A percentile compares a stretch with the other conserved stretches of the same genome.
Conservation (phyloP, 2,797 vertebrate genomes). For the Tympanoctomys barrerae region DNA sequence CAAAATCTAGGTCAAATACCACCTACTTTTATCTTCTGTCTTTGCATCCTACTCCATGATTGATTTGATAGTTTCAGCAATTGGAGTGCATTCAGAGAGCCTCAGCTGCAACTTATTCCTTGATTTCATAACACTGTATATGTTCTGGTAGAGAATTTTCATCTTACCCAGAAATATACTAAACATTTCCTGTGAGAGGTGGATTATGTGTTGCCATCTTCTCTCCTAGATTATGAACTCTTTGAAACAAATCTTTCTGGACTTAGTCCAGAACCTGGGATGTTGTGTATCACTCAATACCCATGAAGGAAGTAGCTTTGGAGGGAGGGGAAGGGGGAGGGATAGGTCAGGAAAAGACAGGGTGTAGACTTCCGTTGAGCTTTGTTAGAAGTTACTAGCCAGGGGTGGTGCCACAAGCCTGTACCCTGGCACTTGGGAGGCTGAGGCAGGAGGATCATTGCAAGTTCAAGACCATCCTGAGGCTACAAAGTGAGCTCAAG, state of each 20-base stretch:
- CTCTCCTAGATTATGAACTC: neutral
- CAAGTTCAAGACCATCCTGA: too few species aligned
- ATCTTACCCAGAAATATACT: neutral
- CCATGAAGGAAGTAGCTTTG: neutral
- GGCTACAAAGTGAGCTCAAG: too few species aligned
- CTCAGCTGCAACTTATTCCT: neutral
- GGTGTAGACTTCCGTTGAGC: neutral
- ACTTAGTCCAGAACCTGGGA: neutral
- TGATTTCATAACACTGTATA: neutral
- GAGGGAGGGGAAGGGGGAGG: neutral
- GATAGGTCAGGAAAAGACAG: neutral
- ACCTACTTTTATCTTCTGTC: neutral
- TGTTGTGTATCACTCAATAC: neutral
- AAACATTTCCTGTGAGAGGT: neutral
- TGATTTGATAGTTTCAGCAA: neutral
- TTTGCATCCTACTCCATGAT: neutral
- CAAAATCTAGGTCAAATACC: conserved; percentile 59
- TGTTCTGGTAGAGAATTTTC: neutral
- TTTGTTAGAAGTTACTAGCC: neutral
- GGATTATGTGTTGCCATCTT: neutral
- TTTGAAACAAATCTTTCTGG: neutral
- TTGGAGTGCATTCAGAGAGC: neutral
- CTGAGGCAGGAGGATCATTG: neutral
- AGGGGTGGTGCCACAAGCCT: neutral
- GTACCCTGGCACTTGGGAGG: neutral